These are phyloP conservation scores for Sipunculus nudus DNA, from an alignment of 2,888 invertebrate genomes.

Conservation along the genomic window DNA sequence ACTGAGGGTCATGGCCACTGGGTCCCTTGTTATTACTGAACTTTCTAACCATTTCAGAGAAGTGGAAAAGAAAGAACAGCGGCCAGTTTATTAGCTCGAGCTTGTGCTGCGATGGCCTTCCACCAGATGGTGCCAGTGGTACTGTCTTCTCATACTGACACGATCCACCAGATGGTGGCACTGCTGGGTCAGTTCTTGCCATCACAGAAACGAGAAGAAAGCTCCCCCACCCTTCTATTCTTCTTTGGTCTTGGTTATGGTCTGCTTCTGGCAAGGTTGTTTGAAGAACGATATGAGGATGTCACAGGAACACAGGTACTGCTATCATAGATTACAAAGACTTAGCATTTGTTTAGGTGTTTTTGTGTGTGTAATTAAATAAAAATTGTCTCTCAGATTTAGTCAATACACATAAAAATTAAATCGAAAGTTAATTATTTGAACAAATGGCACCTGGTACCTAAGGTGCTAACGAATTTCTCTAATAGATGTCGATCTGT, in stretches of 20 bases:
- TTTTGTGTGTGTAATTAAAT: background rate
- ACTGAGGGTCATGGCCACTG: too few relatives aligned
- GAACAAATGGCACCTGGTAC: too few relatives aligned
- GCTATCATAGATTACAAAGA: too few relatives aligned
- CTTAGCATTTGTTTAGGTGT: background rate
- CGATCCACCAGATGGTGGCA: constrained; percentile 42
- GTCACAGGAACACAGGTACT: constrained; percentile 51
- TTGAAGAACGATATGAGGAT: constrained; percentile 53
- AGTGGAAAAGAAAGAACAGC: too few relatives aligned
- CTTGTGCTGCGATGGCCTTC: constrained; percentile 48
- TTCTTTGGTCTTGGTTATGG: constrained; percentile 53
- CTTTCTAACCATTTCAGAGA: too few relatives aligned
- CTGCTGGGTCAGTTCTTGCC: constrained; percentile 44
- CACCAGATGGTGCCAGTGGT: constrained; percentile 48
- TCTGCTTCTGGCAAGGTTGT: constrained; percentile 45
- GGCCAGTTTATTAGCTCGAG: constrained; percentile 50
- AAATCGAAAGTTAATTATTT: too few relatives aligned
- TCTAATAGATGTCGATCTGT: too few relatives aligned
- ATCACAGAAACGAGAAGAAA: constrained; percentile 40
- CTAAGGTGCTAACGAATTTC: too few relatives aligned
- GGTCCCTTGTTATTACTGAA: too few relatives aligned
- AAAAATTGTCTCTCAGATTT: too few relatives aligned
- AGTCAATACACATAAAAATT: too few relatives aligned
- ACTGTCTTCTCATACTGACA: constrained; percentile 42
- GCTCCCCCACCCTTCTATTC: constrained; percentile 44